Evolutionary conservation across 37 sponge, comb jelly and placozoan genomes (phyloP), one percentile per base, ranked within the genome.

Genomic region (Petrosia ficiformis): DNA sequence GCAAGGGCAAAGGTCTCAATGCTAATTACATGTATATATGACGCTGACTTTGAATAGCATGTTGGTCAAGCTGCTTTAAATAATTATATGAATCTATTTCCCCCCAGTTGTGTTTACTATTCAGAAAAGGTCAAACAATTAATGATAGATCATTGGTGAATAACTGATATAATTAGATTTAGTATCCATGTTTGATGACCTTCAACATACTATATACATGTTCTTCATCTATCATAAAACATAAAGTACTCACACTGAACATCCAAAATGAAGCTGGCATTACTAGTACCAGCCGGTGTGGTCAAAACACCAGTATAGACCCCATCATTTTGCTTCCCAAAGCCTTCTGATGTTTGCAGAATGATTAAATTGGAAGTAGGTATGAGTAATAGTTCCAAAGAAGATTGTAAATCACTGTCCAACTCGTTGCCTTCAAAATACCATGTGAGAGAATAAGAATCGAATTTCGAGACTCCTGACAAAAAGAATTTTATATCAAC

Each of bases 241-340:
- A 59, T 2, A 1, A 31, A 31, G 32, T 19, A 0, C 79, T 70
- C 37, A 80, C 81, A 26, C 21, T 3, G 11, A 8, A 80, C 44
- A 21, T 38, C 41, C 40, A 80, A 58, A 21, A 29, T 54, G 22
- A 65, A 38, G 1, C 33, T 28, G 29, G 74, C 82, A 22, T 38
- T 61, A 43, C 29, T 67, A 21, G 26, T 65, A 14, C 82, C 82
- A 36, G 74, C 67, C 31, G 66, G 1, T 37, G 82, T 81, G 58
- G n/a, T 74, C 28, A 74, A 54, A 29, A 31, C 11, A n/a, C 42
- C 37, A 1, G 56, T 44, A 44, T 81, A 81, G 8, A 29, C 33
- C 24, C 82, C 82, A 43, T 29, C 63, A 26, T 61, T 24, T 6
- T n/a, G 5, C 28, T 26, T 6, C 11, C 22, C 26, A 22, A 61